phyloP scores from a whole-genome alignment of 2,113 vertebrate species.

The Felis chaus region DNA sequence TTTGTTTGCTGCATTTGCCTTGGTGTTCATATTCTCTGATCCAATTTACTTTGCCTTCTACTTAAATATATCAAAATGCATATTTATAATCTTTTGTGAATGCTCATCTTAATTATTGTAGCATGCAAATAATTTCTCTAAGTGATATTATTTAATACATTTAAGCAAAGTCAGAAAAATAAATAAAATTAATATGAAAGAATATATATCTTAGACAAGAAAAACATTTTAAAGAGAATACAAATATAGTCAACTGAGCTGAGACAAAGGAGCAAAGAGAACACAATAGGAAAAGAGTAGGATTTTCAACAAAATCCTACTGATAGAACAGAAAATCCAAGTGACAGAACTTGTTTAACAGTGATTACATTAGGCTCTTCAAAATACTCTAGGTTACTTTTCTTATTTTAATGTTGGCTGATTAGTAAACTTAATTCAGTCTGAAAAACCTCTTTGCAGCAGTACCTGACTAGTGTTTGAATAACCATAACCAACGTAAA shows the following conservation, averaged over 20 bases:
- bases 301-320: not conserved
- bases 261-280: not conserved
- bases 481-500: not conserved
- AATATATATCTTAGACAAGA: not conserved
- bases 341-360: not conserved
- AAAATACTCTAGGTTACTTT: not conserved
- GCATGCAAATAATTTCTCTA: not conserved
- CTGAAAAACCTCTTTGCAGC: not conserved
- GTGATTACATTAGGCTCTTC: not conserved
- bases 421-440: not conserved
- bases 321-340: no score
- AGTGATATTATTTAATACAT: not conserved
- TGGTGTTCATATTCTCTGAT: not conserved
- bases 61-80: not conserved
- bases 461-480: not conserved
- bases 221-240: not conserved
- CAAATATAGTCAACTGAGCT: not conserved
- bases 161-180: not conserved
- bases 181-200: not conserved
- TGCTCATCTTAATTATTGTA: not conserved
- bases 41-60: not conserved
- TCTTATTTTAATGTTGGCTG: not conserved
- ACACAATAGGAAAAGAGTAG: not conserved
- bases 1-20: not conserved
- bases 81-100: not conserved